These are phyloP conservation scores for Zhuqinia jingwanae DNA, from an alignment of 2,888 invertebrate genomes.

Conservation along the genomic window DNA sequence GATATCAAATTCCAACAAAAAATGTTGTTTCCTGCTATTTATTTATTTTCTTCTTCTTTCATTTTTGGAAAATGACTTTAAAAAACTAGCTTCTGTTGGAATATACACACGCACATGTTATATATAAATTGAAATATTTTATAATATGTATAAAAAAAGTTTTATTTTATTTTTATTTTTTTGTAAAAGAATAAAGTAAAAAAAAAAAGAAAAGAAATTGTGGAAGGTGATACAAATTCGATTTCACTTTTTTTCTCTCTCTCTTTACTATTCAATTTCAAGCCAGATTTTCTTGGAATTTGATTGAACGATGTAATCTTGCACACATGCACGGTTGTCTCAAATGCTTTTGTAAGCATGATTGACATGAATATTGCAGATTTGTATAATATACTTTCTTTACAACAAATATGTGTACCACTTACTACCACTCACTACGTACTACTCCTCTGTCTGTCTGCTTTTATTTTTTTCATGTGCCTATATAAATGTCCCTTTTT, in stretches of 20 bases:
- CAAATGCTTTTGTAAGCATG: slow-evolving; percentile 66
- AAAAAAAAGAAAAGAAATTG: slow-evolving; percentile 7
- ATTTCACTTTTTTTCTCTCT: slow-evolving; percentile 52
- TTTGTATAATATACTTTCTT: slow-evolving; percentile 27
- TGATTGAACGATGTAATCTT: slow-evolving; percentile 71
- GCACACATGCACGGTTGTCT: slow-evolving; percentile 50
- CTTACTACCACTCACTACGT: too few relatives aligned
- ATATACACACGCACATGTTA: too few relatives aligned
- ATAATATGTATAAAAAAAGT: slow-evolving; percentile 40
- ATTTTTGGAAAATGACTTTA: slow-evolving; percentile 8
- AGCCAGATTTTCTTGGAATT: slow-evolving; percentile 64
- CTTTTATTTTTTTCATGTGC: too few relatives aligned
- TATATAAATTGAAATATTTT: background rate
- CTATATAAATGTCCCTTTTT: background rate
- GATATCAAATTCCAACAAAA: slow-evolving; percentile 36
- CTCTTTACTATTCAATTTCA: slow-evolving; percentile 59
- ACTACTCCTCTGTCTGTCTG: too few relatives aligned
- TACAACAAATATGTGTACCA: background rate
- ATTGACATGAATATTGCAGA: slow-evolving; percentile 64
- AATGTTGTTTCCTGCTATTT: background rate
- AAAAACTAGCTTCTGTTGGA: background rate
- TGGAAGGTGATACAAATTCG: slow-evolving; percentile 56
- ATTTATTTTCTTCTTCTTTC: too few relatives aligned
- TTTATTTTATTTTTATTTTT: slow-evolving; percentile 32
- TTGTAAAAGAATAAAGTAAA: slow-evolving; percentile 44